Percentiles rank a stretch among this genome's conserved stretches.
Conservation (phyloP, 2,888 invertebrate genomes). For the Saturnia japonica region DNA sequence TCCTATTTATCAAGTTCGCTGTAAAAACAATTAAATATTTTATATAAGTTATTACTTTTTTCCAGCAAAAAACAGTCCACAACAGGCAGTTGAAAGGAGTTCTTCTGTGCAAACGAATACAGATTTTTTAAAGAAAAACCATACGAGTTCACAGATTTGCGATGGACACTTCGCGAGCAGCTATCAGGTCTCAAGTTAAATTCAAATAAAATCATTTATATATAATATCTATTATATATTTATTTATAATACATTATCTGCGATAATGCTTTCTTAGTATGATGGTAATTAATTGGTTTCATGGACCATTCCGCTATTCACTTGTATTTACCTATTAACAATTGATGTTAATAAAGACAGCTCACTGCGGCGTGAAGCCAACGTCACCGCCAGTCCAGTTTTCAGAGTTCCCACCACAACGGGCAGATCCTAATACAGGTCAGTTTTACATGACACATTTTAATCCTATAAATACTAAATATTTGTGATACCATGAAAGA, state of each 20-base stretch:
- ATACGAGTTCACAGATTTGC: slow-evolving; percentile 33
- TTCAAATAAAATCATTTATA: background rate
- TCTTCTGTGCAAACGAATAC: slow-evolving; percentile 35
- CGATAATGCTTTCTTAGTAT: too few relatives aligned
- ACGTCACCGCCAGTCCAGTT: slow-evolving; percentile 35
- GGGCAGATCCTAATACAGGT: slow-evolving; percentile 36
- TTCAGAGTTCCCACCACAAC: slow-evolving; percentile 48
- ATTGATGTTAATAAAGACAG: slow-evolving; percentile 35
- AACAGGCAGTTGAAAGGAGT: slow-evolving; percentile 19
- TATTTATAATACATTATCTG: too few relatives aligned
- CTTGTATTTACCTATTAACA: background rate
- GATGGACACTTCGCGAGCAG: slow-evolving; percentile 47
- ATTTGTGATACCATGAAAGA: too few relatives aligned
- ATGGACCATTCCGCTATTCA: too few relatives aligned
- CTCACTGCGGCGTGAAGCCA: slow-evolving; percentile 45
- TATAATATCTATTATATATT: too few relatives aligned
- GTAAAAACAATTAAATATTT: too few relatives aligned
- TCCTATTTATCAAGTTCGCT: too few relatives aligned
- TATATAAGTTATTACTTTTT: background rate
- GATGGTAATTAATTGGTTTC: too few relatives aligned
- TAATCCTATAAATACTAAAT: background rate
- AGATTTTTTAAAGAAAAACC: slow-evolving; percentile 1
- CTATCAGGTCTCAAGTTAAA: slow-evolving; percentile 41
- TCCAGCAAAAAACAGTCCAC: slow-evolving; percentile 25
- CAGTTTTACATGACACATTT: slow-evolving; percentile 23